Base-by-base conservation (phyloP, 2,888 invertebrate genomes). In the Drosophila colorata region DNA sequence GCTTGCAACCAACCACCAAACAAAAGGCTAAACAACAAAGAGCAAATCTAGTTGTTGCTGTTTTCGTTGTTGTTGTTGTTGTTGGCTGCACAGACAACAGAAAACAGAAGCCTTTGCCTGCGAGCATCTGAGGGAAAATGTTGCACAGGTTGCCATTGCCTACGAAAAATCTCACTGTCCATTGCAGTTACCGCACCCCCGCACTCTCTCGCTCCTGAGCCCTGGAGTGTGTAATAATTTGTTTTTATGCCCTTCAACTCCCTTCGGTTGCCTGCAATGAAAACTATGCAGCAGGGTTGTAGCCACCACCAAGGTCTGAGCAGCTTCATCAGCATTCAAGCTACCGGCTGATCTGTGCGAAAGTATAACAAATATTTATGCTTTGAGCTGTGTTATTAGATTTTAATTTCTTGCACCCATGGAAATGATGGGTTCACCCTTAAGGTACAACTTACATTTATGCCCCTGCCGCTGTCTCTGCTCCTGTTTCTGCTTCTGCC, bases 331-430 rank as follows among this genome's bases (percentile, higher is more conserved):
- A 70, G 84, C 61, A 74, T 73, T 73, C 74, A 58, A 55, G 64
- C 64, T 57, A 64, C 69, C 65, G 73, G 65, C 57, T 63, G 69
- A 77, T 76, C 76, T 74, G 48, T 76, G 64, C 49, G 43, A 80
- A 81, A 83, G 87, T 72, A 84, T 81, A 82, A 80, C 86, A 86
- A 88, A 85, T 86, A 88, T 86, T 88, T 88, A 84, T 84, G 85
- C 78, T 81, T 55, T 78, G 87, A 84, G 78, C 86, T 86, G 88
- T 84, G 80, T 76, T 88, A 86, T 88, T 86, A 81, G 87, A 86
- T 84, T 86, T 86, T 86, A 86, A 88, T 86, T 86, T 86, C 86
- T 86, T 80, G 80, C 88, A 84, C 86, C 86, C 88, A 86, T 76
- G 72, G 68, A 68, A 78, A 76, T 71, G 74, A 52, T 61, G 52